Evolutionary conservation across 2,113 vertebrate species (phyloP).

Genomic region (Tupaia tana): DNA sequence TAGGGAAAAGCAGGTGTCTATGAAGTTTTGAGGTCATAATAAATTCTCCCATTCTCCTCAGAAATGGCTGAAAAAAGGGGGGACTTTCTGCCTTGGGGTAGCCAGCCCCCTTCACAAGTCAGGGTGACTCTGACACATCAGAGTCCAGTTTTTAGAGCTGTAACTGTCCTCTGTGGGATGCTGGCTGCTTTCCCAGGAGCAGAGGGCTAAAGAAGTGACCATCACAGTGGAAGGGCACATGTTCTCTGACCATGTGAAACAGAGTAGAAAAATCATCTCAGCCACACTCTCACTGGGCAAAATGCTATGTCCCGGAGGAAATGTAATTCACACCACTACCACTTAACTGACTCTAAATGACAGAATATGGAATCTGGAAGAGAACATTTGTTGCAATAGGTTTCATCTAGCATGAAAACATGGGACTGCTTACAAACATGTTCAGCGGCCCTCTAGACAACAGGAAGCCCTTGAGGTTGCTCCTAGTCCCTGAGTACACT

Average conservation of each 20-base stretch:
- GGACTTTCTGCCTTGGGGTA: slow-evolving; percentile 54
- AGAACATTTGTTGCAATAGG: neutral
- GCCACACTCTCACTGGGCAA: slow-evolving; percentile 66
- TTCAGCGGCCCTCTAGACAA: neutral
- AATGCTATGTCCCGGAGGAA: neutral
- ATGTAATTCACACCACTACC: neutral
- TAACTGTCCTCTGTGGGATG: slow-evolving; percentile 73
- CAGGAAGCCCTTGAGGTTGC: neutral
- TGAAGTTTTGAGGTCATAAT: neutral
- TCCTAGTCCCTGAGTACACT: neutral
- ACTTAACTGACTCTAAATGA: neutral
- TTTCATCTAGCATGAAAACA: neutral
- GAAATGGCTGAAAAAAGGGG: slow-evolving; percentile 52
- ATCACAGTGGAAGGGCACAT: slow-evolving; percentile 56
- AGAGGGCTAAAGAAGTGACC: slow-evolving; percentile 72
- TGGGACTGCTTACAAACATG: neutral
- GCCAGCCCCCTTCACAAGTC: slow-evolving; percentile 69
- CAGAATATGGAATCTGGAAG: neutral
- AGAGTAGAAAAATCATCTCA: slow-evolving; percentile 59
- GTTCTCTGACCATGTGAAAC: slow-evolving; percentile 63
- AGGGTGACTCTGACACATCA: slow-evolving; percentile 69
- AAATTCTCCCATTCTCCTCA: slow-evolving; percentile 53
- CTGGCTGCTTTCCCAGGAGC: slow-evolving; percentile 66
- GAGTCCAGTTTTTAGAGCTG: slow-evolving; percentile 72
- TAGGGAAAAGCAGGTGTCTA: neutral